phyloP scores from a whole-genome alignment of 2,888 invertebrate genomes.

The Drepana falcataria region DNA sequence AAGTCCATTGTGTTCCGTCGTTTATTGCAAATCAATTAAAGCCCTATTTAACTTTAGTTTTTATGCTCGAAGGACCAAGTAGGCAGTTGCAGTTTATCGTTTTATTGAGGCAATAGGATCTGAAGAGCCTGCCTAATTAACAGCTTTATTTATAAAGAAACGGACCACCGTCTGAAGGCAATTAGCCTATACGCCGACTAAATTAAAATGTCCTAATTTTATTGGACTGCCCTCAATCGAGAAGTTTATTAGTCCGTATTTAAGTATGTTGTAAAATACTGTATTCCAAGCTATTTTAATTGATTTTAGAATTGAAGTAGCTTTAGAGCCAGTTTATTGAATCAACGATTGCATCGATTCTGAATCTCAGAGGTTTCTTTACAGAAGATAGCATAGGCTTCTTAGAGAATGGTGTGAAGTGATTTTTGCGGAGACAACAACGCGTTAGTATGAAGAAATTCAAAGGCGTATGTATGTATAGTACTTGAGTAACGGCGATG shows the following conservation, averaged over 20 bases:
- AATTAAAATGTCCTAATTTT: conserved; percentile 78
- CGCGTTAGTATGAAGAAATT: too few species aligned
- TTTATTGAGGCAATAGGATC: conserved; percentile 64
- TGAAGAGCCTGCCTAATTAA: conserved; percentile 59
- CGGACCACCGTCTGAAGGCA: conserved; percentile 63
- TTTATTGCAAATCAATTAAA: conserved; percentile 55
- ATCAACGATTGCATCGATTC: neutral
- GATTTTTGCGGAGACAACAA: too few species aligned
- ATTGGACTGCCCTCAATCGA: conserved; percentile 50
- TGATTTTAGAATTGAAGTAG: conserved; percentile 6
- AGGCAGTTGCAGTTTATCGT: conserved; percentile 62
- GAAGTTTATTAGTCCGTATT: conserved; percentile 53
- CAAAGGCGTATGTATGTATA: too few species aligned
- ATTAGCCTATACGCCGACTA: conserved; percentile 57
- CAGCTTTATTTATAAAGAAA: conserved; percentile 73
- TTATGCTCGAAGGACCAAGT: conserved; percentile 51
- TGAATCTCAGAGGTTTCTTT: too few species aligned
- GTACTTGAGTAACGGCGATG: too few species aligned
- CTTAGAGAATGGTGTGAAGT: too few species aligned
- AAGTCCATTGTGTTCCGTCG: conserved; percentile 21
- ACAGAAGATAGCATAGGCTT: too few species aligned
- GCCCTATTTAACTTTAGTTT: conserved; percentile 42
- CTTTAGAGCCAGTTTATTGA: neutral
- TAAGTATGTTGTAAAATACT: conserved; percentile 51
- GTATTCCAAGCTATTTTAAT: conserved; percentile 10